A percentile compares a stretch with the other conserved stretches of the same genome.
Evolutionary conservation across 2,888 invertebrate species (phyloP).

Genomic region (Cataglyphis altisquamis): DNA sequence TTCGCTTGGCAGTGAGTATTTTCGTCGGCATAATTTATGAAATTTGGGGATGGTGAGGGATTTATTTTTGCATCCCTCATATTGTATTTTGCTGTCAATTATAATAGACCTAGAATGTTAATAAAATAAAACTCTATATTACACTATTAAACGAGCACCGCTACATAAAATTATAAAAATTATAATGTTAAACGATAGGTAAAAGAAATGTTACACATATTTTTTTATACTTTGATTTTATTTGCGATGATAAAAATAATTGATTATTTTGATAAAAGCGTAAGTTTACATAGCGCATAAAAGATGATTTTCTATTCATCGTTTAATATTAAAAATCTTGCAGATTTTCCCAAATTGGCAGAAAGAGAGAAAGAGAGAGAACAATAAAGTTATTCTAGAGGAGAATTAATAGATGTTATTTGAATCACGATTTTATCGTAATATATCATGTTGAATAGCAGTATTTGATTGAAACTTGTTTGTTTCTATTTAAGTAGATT

Average conservation of each 20-base stretch:
- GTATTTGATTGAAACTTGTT: not conserved
- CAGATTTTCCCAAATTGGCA: not conserved
- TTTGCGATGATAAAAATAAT: not conserved
- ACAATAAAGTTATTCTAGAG: not conserved
- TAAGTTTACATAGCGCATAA: not conserved
- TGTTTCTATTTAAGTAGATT: not conserved
- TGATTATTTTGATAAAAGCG: not conserved
- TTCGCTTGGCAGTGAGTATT: slow-evolving; percentile 94
- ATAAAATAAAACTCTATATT: not conserved
- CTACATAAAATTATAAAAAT: not conserved
- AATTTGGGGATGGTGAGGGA: not conserved
- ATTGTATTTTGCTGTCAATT: not conserved
- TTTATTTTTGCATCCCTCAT: not conserved
- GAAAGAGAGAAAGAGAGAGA: not conserved
- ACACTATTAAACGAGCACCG: not conserved
- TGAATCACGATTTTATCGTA: not conserved
- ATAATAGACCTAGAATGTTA: not conserved
- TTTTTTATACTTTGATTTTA: not conserved
- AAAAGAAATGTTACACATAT: not conserved
- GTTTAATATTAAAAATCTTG: not conserved
- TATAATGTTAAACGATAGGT: not conserved
- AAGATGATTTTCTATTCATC: not conserved
- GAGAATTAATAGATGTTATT: not conserved
- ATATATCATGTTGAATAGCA: not conserved
- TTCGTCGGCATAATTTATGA: slow-evolving; percentile 14